Base-by-base conservation (phyloP, 2,888 invertebrate species). In the Thecophora atra region DNA sequence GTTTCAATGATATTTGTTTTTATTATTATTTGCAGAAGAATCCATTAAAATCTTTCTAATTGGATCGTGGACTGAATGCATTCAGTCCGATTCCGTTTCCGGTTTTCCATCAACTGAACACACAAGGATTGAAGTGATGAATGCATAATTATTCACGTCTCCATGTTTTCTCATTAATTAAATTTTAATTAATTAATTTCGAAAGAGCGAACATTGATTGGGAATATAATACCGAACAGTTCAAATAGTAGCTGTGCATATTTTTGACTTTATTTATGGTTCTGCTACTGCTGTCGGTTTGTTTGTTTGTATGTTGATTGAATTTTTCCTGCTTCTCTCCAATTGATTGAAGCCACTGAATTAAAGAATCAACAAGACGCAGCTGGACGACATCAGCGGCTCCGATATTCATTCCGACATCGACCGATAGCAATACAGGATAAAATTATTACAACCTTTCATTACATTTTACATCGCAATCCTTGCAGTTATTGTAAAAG, bases 161-260 rank as follows among this genome's bases (percentile, higher is more conserved):
- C 24, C 44, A 56, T 68, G 6, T 26, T 70, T 70, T 62, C 21
- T 30, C 63, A 63, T 52, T 63, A 63, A 70, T 70, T 70, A 70
- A 70, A 30, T 70, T 70, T 70, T 64, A 51, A 63, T 70, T 70
- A 70, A 63, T 60, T 28, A 24, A 51, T 19, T 60, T 13, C 21
- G 47, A 28, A 30, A 52, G 15, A 6, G 47, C 51, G 28, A 19
- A 30, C 58, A 56, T 52, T 52, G 65, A 52, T 65, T 65, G 65
- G 15, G 19, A 64, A 26, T 47, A 60, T 60, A 63, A 42, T 63
- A 19, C 8, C 19, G 63, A 42, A 37, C 5, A 42, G 63, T 19
- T 13, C 30, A 37, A 63, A 37, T 21, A 63, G 17, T 47, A 28
- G 15, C 24, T 15, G 47, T 26, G 26, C 44, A 64, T 47, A 64